Evolutionary conservation across 2,888 invertebrate species (phyloP).

Genomic region (Hipparchia sbordonii): DNA sequence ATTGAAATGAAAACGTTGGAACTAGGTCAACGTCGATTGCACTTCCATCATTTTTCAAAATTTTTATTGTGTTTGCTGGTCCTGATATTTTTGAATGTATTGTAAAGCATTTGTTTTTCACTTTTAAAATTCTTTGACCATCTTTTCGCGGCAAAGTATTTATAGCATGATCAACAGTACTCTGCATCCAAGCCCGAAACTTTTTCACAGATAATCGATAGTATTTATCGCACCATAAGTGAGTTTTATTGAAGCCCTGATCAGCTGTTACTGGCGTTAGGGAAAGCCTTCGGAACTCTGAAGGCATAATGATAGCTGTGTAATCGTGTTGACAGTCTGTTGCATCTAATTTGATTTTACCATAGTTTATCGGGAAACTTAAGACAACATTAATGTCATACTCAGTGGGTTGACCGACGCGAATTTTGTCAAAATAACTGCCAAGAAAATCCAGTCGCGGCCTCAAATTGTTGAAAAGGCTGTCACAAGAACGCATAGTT

Average conservation of each 20-base stretch:
- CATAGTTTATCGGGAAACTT: constrained; percentile 56
- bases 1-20: constrained; percentile 57
- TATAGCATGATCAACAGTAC: constrained; percentile 57
- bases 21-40: constrained; percentile 64
- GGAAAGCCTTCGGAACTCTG: constrained; percentile 60
- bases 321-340: constrained; percentile 48
- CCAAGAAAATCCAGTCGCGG: constrained; percentile 62
- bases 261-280: constrained; percentile 49
- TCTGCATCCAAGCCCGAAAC: constrained; percentile 63
- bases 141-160: constrained; percentile 50
- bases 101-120: constrained; percentile 46
- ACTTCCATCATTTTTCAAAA: constrained; percentile 47
- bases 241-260: constrained; percentile 57
- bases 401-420: constrained; percentile 63
- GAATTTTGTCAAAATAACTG: constrained; percentile 63
- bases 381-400: constrained; percentile 63
- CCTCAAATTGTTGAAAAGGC: constrained; percentile 56
- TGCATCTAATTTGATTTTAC: constrained; percentile 54
- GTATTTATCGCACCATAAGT: constrained; percentile 56
- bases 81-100: constrained; percentile 58
- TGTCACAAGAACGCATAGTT: constrained; percentile 52
- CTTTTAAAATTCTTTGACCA: constrained; percentile 49
- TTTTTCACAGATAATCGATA: constrained; percentile 51
- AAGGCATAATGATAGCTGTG: constrained; percentile 57
- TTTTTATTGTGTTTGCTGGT: constrained; percentile 59